Percentiles rank a stretch among this genome's conserved stretches.
phyloP scores from a whole-genome alignment of 2,888 invertebrate species.

The Drosophila testacea region DNA sequence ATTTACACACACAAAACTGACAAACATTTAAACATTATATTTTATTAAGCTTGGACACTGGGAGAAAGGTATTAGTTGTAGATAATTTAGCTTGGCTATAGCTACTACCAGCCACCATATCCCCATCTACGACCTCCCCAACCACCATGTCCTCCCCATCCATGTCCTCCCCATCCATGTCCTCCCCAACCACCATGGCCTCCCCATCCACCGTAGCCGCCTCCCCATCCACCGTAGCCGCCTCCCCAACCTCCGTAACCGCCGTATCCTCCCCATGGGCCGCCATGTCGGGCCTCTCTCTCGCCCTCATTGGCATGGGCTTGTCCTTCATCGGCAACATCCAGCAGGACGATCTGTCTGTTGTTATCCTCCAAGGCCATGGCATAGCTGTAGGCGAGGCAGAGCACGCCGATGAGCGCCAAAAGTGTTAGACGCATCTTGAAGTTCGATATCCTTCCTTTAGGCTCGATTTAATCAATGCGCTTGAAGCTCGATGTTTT shows the following conservation, averaged over 20 bases:
- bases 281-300: not conserved
- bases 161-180: conserved; percentile 2
- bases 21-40: not conserved
- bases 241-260: conserved; percentile 1
- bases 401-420: conserved; percentile 40
- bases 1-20: conserved; percentile 18
- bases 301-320: conserved; percentile 10
- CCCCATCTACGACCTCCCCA: conserved; percentile 3
- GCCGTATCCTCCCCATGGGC: not conserved
- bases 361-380: not conserved
- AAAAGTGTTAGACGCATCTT: conserved; percentile 25
- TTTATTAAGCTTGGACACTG: not conserved
- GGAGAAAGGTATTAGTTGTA: conserved; percentile 1
- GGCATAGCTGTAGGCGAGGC: conserved; percentile 34
- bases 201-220: conserved; percentile 1
- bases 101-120: conserved; percentile 8
- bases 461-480: not conserved
- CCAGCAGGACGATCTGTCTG: conserved; percentile 6
- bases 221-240: not conserved
- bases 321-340: conserved; percentile 6
- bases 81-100: not conserved
- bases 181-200: conserved; percentile 4
- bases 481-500: conserved; percentile 4
- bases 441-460: not conserved
- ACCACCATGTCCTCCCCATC: not conserved